phyloP scores from a whole-genome alignment of 35 echinoderm and acorn worm genomes.

The Heliocidaris erythrogramma region DNA sequence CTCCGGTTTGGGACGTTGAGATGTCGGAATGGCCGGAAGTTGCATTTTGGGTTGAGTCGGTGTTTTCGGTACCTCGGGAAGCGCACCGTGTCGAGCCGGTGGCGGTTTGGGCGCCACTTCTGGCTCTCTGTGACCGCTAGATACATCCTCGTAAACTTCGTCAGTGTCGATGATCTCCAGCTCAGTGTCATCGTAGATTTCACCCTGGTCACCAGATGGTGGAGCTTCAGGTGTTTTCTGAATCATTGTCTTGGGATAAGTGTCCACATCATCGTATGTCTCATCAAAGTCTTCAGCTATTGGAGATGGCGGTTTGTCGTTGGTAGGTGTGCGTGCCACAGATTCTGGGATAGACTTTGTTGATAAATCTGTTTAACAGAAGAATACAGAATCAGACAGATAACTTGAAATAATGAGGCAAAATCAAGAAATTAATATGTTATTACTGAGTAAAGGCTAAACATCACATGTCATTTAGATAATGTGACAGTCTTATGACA shows the following conservation, averaged over 20 bases:
- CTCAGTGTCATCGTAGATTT: slow-evolving; percentile 14
- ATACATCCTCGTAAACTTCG: slow-evolving; percentile 74
- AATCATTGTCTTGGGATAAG: slow-evolving; percentile 42
- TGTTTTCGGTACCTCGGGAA: neutral
- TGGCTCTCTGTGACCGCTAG: neutral
- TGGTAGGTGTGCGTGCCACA: neutral
- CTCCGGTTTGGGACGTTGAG: slow-evolving; percentile 37
- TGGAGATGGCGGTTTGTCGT: neutral
- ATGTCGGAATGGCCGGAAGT: slow-evolving; percentile 28
- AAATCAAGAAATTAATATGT: no score
- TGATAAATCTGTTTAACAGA: neutral
- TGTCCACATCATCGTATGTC: slow-evolving; percentile 67
- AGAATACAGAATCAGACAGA: neutral
- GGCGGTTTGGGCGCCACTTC: neutral
- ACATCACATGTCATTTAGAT: no score
- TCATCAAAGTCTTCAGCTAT: slow-evolving; percentile 71
- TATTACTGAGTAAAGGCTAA: no score
- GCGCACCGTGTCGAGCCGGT: neutral
- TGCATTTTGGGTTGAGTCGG: neutral
- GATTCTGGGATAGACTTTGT: neutral
- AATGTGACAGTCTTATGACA: no score
- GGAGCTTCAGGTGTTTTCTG: slow-evolving; percentile 18
- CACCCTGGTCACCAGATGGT: neutral
- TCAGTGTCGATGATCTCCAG: slow-evolving; percentile 18
- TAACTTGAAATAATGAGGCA: neutral